Evolutionary conservation across 2,113 vertebrate species (phyloP).

Genomic region (Periophthalmodon schlosseri): DNA sequence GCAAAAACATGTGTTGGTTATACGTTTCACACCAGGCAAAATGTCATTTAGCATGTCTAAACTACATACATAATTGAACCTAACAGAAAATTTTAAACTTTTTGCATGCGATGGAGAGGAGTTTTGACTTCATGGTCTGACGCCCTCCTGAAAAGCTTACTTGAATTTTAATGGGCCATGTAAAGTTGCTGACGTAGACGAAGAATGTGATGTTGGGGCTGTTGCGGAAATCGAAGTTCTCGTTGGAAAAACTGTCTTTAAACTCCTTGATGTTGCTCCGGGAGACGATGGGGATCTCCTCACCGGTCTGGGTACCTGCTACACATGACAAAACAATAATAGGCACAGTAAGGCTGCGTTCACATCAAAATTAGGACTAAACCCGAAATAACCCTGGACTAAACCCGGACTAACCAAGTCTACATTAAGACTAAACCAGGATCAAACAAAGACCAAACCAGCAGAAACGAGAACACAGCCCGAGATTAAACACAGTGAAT

Average conservation of each 20-base stretch:
- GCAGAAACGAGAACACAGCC: too few relatives aligned
- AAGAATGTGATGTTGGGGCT: constrained; percentile 98
- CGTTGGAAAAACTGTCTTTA: constrained; percentile 98
- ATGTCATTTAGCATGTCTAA: background rate
- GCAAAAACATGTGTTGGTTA: too few relatives aligned
- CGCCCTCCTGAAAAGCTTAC: constrained; percentile 16
- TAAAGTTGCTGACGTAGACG: constrained; percentile 99
- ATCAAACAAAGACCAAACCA: background rate
- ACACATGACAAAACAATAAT: constrained; percentile 12
- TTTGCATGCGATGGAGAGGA: background rate
- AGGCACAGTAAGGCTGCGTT: background rate
- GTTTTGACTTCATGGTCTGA: background rate
- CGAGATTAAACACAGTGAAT: background rate
- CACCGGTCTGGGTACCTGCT: constrained; percentile 95
- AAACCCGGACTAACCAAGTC: background rate
- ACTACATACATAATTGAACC: background rate
- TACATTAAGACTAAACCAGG: background rate
- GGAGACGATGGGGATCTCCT: constrained; percentile 93
- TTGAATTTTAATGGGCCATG: constrained; percentile 96
- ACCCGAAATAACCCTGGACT: background rate
- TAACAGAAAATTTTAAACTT: background rate
- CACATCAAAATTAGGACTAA: background rate
- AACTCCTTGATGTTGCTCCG: constrained; percentile 95
- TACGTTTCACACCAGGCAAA: background rate
- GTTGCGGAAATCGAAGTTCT: constrained; percentile 98